These are phyloP conservation scores for Synanthedon formicaeformis DNA, from an alignment of 2,888 invertebrate species.

Conservation along the genomic window DNA sequence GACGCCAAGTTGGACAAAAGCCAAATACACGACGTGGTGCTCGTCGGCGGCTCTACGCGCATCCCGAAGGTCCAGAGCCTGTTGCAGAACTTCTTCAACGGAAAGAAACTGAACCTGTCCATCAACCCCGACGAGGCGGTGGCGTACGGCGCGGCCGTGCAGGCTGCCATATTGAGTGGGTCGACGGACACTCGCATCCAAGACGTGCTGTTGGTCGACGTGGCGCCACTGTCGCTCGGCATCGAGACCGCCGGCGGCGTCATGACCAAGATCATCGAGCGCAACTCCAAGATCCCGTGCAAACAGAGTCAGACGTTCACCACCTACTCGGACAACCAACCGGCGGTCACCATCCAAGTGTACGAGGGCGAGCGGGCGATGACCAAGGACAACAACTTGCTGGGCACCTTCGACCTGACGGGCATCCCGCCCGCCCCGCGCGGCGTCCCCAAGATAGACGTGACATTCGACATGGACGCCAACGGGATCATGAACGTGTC, in stretches of 20 bases:
- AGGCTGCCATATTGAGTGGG: slow-evolving; percentile 75
- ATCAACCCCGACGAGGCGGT: slow-evolving; percentile 83
- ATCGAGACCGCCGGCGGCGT: slow-evolving; percentile 80
- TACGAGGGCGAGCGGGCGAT: slow-evolving; percentile 78
- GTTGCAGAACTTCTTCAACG: slow-evolving; percentile 76
- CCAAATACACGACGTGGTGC: slow-evolving; percentile 77
- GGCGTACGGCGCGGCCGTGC: slow-evolving; percentile 77
- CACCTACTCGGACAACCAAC: slow-evolving; percentile 80
- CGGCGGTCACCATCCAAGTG: slow-evolving; percentile 75
- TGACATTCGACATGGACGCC: slow-evolving; percentile 76
- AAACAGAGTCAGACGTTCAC: slow-evolving; percentile 76
- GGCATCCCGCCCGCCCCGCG: slow-evolving; percentile 73
- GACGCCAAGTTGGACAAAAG: slow-evolving; percentile 81
- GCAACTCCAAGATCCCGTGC: slow-evolving; percentile 74
- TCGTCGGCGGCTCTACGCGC: slow-evolving; percentile 81
- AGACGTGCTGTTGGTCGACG: slow-evolving; percentile 67
- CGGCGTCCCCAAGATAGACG: slow-evolving; percentile 72
- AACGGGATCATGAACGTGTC: slow-evolving; percentile 81
- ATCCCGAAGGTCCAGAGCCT: slow-evolving; percentile 80
- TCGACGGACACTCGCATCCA: slow-evolving; percentile 77
- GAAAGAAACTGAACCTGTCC: slow-evolving; percentile 74
- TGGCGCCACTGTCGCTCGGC: slow-evolving; percentile 71
- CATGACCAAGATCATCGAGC: slow-evolving; percentile 76
- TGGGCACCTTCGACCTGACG: slow-evolving; percentile 68
- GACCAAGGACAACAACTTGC: slow-evolving; percentile 76